These are phyloP conservation scores for Oreochromis aureus DNA, from an alignment of 2,113 vertebrate species.

Conservation along the genomic window DNA sequence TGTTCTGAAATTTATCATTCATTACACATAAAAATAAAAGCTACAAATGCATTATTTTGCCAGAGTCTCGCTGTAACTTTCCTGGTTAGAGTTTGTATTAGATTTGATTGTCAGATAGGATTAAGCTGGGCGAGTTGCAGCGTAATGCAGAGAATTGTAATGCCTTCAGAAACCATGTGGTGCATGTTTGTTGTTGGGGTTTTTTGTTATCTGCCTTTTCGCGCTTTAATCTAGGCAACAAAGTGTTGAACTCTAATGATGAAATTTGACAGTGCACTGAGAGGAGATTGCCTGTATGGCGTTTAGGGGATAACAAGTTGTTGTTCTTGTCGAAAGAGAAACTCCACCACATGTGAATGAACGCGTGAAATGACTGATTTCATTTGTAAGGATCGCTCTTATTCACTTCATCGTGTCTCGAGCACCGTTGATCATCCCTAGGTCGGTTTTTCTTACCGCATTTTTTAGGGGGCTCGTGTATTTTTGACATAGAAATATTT, in stretches of 20 bases:
- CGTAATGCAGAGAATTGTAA: background rate
- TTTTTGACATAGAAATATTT: slow-evolving; percentile 58
- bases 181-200: background rate
- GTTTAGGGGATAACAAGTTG: slow-evolving; percentile 6
- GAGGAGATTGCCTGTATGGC: background rate
- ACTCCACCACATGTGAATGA: background rate
- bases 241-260: background rate
- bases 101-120: background rate
- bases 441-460: slow-evolving; percentile 3
- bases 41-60: background rate
- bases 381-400: background rate
- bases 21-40: slow-evolving; percentile 24
- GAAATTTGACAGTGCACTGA: slow-evolving; percentile 13
- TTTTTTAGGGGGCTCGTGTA: background rate
- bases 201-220: background rate
- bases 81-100: background rate
- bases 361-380: background rate
- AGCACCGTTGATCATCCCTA: slow-evolving; percentile 20
- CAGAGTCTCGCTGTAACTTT: background rate
- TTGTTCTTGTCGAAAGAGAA: background rate
- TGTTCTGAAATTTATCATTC: slow-evolving; percentile 29
- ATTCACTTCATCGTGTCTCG: background rate
- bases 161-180: background rate
- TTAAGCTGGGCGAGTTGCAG: background rate
- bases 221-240: slow-evolving; percentile 10